These are phyloP conservation scores for Cryptocheilus praepositus DNA, from an alignment of 2,888 invertebrate genomes.

Conservation along the genomic window DNA sequence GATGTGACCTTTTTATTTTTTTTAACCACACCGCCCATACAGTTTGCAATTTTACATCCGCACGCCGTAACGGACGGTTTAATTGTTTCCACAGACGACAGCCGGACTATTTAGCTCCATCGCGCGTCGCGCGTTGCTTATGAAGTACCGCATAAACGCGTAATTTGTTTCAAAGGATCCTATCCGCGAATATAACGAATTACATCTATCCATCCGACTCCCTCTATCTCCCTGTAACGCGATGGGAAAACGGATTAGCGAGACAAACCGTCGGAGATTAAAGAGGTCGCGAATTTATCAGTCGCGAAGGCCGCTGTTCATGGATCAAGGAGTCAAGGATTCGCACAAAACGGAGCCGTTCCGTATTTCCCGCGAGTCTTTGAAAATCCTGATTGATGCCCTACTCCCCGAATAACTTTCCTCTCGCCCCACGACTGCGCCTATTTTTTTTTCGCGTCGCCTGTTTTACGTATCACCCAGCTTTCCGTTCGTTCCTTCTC, in stretches of 20 bases:
- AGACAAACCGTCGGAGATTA: conserved; percentile 28
- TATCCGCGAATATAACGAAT: too few species aligned
- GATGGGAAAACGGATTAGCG: conserved; percentile 27
- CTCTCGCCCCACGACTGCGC: background rate
- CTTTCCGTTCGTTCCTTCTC: background rate
- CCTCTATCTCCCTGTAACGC: conserved; percentile 1
- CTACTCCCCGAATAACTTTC: conserved; percentile 15
- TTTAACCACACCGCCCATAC: too few species aligned
- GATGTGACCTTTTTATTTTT: too few species aligned
- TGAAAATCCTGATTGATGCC: conserved; percentile 42
- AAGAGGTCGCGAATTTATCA: conserved; percentile 35
- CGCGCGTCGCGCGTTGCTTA: too few species aligned
- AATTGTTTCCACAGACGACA: too few species aligned
- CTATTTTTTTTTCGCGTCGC: background rate
- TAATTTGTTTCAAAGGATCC: too few species aligned
- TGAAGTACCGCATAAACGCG: too few species aligned
- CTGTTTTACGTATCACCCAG: background rate
- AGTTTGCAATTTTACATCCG: too few species aligned
- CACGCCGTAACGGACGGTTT: too few species aligned
- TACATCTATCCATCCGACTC: background rate
- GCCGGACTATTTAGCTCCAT: too few species aligned
- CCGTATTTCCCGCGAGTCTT: conserved; percentile 15
- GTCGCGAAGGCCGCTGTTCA: conserved; percentile 15
- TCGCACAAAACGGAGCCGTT: conserved; percentile 5
- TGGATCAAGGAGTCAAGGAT: conserved; percentile 20